These are phyloP conservation scores for Orchesella cincta DNA, from an alignment of 1,140 invertebrate species.

Conservation along the genomic window DNA sequence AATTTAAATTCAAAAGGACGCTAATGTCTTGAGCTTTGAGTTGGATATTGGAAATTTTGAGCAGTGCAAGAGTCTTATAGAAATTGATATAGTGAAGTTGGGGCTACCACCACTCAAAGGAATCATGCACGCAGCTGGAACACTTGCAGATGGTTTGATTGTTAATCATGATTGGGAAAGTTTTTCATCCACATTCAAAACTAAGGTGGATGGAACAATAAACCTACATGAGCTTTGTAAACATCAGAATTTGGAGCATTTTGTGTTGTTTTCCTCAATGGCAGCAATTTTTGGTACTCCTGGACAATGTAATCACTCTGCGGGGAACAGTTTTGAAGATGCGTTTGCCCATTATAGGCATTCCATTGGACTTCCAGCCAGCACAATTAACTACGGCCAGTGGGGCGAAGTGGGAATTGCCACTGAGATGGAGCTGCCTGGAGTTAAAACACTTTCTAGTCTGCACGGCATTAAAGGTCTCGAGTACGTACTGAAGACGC, in stretches of 20 bases:
- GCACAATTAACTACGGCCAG: not conserved
- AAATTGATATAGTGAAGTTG: not conserved
- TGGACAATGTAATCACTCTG: not conserved
- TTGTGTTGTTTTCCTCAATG: constrained; percentile 1
- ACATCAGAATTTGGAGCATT: not conserved
- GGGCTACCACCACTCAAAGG: not conserved
- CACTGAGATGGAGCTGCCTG: not conserved
- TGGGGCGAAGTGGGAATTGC: constrained; percentile 7
- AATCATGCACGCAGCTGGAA: constrained; percentile 11
- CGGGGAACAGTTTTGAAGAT: constrained; percentile 4
- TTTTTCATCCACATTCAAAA: not conserved
- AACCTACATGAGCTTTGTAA: not conserved
- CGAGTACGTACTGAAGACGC: not conserved
- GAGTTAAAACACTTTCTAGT: not conserved
- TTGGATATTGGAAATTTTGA: not conserved
- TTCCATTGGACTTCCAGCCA: not conserved
- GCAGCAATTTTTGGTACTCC: not conserved
- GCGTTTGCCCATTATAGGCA: not conserved
- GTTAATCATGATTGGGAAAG: not conserved
- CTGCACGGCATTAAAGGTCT: not conserved
- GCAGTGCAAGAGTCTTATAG: not conserved
- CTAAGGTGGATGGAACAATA: not conserved
- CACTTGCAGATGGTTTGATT: not conserved
- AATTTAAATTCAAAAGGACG: too few relatives aligned
- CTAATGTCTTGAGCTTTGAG: not conserved